Conservation (phyloP, 2,113 vertebrate species). For the Sturnira hondurensis region DNA sequence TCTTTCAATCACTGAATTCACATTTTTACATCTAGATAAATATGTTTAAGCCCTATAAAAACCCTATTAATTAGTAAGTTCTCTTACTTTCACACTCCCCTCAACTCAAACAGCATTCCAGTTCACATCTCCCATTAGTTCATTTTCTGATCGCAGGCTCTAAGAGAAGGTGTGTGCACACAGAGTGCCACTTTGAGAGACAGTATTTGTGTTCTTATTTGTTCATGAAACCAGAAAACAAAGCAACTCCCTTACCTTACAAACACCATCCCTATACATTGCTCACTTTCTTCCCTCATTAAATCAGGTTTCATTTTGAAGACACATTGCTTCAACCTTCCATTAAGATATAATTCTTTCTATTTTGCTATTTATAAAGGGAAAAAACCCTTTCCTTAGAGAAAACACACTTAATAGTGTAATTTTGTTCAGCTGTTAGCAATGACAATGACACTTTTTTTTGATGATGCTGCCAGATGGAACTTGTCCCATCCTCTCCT, state of each 20-base stretch:
- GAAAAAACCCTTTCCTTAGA: background rate
- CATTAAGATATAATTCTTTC: background rate
- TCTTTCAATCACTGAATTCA: background rate
- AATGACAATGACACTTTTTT: background rate
- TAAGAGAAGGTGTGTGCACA: background rate
- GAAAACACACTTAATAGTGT: background rate
- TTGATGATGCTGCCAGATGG: rapidly evolving
- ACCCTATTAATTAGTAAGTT: background rate
- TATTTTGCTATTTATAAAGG: background rate
- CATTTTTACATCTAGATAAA: background rate
- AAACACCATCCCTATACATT: rapidly evolving
- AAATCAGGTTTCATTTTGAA: background rate
- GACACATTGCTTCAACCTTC: background rate
- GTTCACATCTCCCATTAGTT: background rate
- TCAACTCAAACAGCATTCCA: background rate
- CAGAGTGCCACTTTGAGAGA: background rate
- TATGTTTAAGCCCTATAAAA: background rate
- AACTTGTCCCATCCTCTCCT: too few relatives aligned
- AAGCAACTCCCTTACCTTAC: background rate
- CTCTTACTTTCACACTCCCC: background rate
- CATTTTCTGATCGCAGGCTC: background rate
- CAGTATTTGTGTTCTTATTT: background rate
- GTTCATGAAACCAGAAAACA: background rate
- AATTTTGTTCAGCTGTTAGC: background rate
- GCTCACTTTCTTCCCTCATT: background rate